Evolutionary conservation across 2,797 vertebrate genomes (phyloP).

Genomic region (Pipistrellus pipistrellus): DNA sequence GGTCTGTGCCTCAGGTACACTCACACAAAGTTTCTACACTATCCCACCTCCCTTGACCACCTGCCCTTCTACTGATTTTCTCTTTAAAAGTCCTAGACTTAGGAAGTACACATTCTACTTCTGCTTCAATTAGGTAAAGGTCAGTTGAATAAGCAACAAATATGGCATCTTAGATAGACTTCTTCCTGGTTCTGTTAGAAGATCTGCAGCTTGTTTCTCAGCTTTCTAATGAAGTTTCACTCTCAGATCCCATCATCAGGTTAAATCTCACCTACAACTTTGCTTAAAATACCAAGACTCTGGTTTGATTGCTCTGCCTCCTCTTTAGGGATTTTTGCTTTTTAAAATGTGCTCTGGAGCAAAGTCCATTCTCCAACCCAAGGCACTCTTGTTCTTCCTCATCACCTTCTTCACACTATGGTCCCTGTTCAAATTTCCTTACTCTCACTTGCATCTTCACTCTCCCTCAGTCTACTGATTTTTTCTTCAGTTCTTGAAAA

Average conservation of each 20-base stretch:
- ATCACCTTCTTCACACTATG: background rate
- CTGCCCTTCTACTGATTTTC: background rate
- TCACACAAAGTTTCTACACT: background rate
- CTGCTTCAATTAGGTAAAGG: background rate
- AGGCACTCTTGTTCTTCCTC: background rate
- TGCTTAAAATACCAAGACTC: background rate
- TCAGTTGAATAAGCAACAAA: background rate
- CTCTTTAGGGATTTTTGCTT: background rate
- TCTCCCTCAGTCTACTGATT: background rate
- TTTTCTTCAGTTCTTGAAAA: slow-evolving; percentile 5
- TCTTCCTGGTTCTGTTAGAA: background rate
- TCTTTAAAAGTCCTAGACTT: background rate
- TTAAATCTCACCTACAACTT: background rate
- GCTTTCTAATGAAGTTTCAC: background rate
- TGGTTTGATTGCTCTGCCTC: background rate
- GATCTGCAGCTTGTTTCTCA: slow-evolving; percentile 1
- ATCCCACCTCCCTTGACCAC: background rate
- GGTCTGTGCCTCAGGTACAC: background rate
- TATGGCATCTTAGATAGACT: background rate
- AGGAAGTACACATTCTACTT: background rate
- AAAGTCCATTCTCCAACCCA: background rate
- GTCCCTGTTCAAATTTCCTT: background rate
- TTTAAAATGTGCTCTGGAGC: background rate
- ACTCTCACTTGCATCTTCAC: background rate
- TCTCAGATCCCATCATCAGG: background rate